Evolutionary conservation across 2,888 invertebrate species (phyloP).

Genomic region (Pogonocherus hispidulus): DNA sequence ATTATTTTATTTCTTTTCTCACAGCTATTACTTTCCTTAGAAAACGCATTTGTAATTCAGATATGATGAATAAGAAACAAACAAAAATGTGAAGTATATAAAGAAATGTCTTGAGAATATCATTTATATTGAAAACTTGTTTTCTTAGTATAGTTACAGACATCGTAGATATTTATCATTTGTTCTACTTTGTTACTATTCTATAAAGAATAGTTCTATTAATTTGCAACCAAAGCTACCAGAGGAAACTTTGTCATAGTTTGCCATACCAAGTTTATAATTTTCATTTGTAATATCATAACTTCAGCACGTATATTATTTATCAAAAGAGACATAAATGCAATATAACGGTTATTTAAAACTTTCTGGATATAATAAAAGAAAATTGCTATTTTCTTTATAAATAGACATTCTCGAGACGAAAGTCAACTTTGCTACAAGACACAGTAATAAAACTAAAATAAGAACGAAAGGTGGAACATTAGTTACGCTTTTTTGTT

Average conservation of each 20-base stretch:
- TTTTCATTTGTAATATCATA: no score
- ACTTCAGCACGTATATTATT: no score
- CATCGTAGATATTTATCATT: no score
- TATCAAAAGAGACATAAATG: neutral
- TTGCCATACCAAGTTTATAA: no score
- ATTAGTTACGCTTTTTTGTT: neutral
- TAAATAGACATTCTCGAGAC: neutral
- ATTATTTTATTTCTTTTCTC: neutral
- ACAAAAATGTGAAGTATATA: constrained; percentile 11
- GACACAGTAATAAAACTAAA: constrained; percentile 6
- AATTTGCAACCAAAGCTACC: no score
- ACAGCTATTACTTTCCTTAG: neutral
- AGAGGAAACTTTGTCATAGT: no score
- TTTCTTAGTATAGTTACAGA: neutral
- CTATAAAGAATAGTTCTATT: no score
- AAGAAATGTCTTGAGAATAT: neutral
- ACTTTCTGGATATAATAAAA: no score
- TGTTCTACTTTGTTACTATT: no score
- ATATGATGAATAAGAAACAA: constrained; percentile 8
- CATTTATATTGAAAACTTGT: constrained; percentile 3
- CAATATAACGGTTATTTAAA: neutral
- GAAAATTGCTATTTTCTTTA: neutral
- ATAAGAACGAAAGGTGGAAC: neutral
- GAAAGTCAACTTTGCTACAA: constrained; percentile 14
- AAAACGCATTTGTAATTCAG: constrained; percentile 23